These are phyloP conservation scores for Xiphorhynchus elegans DNA, from an alignment of 2,113 vertebrate species.

Conservation along the genomic window DNA sequence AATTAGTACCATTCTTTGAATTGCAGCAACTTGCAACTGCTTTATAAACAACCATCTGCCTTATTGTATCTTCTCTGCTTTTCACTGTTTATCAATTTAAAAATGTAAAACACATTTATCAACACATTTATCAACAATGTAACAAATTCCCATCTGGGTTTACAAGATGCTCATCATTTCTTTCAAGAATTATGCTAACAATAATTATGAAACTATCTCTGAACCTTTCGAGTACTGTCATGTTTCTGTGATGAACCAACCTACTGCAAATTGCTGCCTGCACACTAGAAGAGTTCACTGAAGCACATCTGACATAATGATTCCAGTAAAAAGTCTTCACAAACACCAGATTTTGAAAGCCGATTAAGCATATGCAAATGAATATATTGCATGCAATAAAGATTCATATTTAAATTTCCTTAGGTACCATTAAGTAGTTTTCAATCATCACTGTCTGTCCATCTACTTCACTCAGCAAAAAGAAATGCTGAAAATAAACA, in stretches of 20 bases:
- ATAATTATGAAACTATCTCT: conserved; percentile 78
- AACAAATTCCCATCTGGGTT: conserved; percentile 89
- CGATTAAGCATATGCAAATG: conserved; percentile 63
- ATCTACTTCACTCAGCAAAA: not conserved
- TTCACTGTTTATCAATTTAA: conserved; percentile 85
- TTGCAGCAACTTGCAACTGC: conserved; percentile 67
- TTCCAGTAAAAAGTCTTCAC: conserved; percentile 50
- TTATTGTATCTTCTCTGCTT: conserved; percentile 85
- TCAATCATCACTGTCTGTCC: not conserved
- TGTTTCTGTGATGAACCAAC: conserved; percentile 63
- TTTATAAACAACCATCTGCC: conserved; percentile 86
- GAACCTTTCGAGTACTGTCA: conserved; percentile 64
- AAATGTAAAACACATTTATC: conserved; percentile 81
- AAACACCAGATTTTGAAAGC: conserved; percentile 67
- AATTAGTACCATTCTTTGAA: conserved; percentile 69
- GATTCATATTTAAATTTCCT: conserved; percentile 53
- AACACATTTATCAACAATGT: conserved; percentile 88
- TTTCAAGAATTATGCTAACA: conserved; percentile 80
- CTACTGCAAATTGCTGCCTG: conserved; percentile 62
- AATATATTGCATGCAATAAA: conserved; percentile 11
- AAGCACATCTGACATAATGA: conserved; percentile 72
- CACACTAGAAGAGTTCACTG: conserved; percentile 64
- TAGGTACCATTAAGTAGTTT: conserved; percentile 32
- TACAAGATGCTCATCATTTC: conserved; percentile 82
- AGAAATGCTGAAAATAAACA: not conserved